These are phyloP conservation scores for Sinelater perroti DNA, from an alignment of 2,888 invertebrate species.

Conservation along the genomic window DNA sequence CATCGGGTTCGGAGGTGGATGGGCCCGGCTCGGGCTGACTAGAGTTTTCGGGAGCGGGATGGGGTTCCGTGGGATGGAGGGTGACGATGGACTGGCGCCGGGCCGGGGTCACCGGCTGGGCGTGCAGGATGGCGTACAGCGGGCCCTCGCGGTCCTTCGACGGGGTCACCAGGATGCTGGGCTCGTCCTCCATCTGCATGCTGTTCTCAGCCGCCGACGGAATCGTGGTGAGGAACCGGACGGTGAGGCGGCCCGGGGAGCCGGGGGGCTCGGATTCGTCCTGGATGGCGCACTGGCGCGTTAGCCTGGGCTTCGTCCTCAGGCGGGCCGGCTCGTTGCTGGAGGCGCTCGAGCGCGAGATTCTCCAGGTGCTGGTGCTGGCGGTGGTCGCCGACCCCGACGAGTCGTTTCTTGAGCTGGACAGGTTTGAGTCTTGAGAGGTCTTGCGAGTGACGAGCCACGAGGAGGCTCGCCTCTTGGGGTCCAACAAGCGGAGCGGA, in stretches of 20 bases:
- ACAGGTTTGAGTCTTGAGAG: slow-evolving; percentile 90
- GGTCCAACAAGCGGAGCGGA: slow-evolving; percentile 76
- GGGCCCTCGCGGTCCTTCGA: slow-evolving; percentile 56
- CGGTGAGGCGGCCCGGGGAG: slow-evolving; percentile 64
- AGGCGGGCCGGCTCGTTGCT: slow-evolving; percentile 59
- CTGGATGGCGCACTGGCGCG: slow-evolving; percentile 81
- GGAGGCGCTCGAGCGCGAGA: slow-evolving; percentile 83
- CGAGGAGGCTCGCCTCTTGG: slow-evolving; percentile 82
- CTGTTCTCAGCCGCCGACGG: slow-evolving; percentile 79
- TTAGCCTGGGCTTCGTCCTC: slow-evolving; percentile 75
- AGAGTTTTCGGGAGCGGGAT: slow-evolving; percentile 42
- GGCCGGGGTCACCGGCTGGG: slow-evolving; percentile 50
- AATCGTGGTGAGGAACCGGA: slow-evolving; percentile 74
- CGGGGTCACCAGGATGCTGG: slow-evolving; percentile 54
- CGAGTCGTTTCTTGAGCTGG: slow-evolving; percentile 90
- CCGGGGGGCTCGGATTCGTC: slow-evolving; percentile 75
- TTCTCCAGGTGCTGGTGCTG: slow-evolving; percentile 88
- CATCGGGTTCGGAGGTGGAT: slow-evolving; percentile 40
- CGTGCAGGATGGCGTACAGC: slow-evolving; percentile 58
- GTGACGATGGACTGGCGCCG: slow-evolving; percentile 59
- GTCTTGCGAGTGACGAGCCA: slow-evolving; percentile 93
- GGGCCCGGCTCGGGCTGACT: slow-evolving; percentile 50
- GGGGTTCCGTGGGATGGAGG: slow-evolving; percentile 55
- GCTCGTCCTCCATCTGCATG: slow-evolving; percentile 73
- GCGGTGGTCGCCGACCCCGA: slow-evolving; percentile 89